Percentiles rank a stretch among this genome's conserved stretches.
phyloP scores from a whole-genome alignment of 2,113 vertebrate genomes.

The Caloenas nicobarica region DNA sequence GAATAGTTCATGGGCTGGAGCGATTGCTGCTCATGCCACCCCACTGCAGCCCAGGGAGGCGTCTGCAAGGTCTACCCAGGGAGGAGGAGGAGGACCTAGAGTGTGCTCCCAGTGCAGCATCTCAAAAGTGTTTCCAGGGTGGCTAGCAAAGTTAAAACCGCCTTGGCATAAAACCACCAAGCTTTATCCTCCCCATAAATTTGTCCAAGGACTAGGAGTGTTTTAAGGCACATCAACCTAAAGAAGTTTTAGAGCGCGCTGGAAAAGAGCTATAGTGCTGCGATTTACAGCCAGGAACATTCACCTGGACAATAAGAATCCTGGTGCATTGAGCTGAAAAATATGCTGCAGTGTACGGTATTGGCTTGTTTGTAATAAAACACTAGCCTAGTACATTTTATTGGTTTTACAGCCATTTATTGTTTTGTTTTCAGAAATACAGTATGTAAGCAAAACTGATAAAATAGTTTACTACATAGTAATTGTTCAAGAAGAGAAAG shows the following conservation, averaged over 20 bases:
- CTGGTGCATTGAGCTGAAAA: conserved; percentile 68
- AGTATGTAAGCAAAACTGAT: conserved; percentile 54
- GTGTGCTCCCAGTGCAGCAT: neutral
- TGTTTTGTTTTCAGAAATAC: conserved; percentile 66
- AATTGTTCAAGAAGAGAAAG: conserved; percentile 43
- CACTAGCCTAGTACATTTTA: conserved; percentile 54
- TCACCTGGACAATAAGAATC: conserved; percentile 69
- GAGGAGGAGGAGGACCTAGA: neutral
- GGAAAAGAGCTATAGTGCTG: conserved; percentile 56
- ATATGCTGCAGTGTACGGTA: conserved; percentile 63
- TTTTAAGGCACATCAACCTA: conserved; percentile 65
- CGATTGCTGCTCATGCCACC: neutral
- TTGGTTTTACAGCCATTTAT: conserved; percentile 63
- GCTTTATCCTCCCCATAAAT: conserved; percentile 67
- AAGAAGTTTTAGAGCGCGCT: conserved; percentile 54
- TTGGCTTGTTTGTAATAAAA: conserved; percentile 68
- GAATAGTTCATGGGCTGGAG: neutral
- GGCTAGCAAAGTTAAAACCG: neutral
- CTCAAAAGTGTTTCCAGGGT: conserved; percentile 13
- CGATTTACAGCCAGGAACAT: conserved; percentile 58
- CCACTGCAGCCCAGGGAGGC: neutral
- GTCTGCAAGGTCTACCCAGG: neutral
- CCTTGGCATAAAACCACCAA: conserved; percentile 15
- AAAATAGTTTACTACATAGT: conserved; percentile 49
- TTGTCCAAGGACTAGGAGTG: conserved; percentile 56